Percentiles rank a stretch among this genome's conserved stretches.
phyloP scores from a whole-genome alignment of 2,113 vertebrate genomes.

The Craseonycteris thonglongyai region DNA sequence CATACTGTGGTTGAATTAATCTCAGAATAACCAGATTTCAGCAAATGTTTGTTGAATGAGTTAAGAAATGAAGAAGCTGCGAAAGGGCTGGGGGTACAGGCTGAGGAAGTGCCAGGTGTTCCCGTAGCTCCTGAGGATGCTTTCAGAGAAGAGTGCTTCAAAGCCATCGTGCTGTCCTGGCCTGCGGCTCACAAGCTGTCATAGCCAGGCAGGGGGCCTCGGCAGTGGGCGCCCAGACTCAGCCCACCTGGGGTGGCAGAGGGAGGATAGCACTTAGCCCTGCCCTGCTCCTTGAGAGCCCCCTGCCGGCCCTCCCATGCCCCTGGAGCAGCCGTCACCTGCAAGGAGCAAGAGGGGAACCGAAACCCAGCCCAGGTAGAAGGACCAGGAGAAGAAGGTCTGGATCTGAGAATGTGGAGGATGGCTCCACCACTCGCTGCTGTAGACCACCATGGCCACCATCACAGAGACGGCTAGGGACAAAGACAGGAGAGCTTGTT shows the following conservation, averaged over 20 bases:
- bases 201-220: not conserved
- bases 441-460: constrained; percentile 49
- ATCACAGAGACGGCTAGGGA: constrained; percentile 9
- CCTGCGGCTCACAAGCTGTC: not conserved
- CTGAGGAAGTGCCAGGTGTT: not conserved
- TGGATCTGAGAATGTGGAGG: not conserved
- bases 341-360: not conserved
- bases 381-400: constrained; percentile 62
- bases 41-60: not conserved
- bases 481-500: not conserved
- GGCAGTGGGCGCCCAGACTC: not conserved
- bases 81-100: not conserved
- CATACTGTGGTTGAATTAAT: not conserved
- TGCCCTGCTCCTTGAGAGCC: not conserved
- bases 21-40: not conserved
- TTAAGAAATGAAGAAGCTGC: not conserved
- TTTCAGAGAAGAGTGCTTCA: not conserved
- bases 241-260: constrained; percentile 40
- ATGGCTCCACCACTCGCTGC: not conserved
- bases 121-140: accelerated
- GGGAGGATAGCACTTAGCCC: not conserved
- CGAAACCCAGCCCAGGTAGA: constrained; percentile 66
- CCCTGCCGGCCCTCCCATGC: not conserved
- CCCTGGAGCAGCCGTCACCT: constrained; percentile 4
- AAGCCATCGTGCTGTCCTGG: not conserved